Evolutionary conservation across 2,113 vertebrate genomes (phyloP).

Genomic region (Pseudonaja textilis): DNA sequence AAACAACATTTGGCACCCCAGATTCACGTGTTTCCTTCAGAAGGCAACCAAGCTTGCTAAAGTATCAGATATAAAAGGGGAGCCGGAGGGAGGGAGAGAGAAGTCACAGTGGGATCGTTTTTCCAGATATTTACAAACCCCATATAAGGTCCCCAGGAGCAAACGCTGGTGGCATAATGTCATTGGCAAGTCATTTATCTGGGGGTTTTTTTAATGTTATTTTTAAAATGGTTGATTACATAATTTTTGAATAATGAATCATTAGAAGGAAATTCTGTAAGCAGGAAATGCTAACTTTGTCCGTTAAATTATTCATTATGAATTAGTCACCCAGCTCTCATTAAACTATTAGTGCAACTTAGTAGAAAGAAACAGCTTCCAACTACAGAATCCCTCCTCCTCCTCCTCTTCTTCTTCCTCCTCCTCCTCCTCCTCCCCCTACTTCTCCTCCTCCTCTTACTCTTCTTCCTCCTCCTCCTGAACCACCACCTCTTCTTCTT

Average conservation of each 20-base stretch:
- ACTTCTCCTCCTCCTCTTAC: too few relatives aligned
- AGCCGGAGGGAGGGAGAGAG: neutral
- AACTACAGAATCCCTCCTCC: neutral
- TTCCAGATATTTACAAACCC: neutral
- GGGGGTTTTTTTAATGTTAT: neutral
- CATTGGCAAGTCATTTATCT: neutral
- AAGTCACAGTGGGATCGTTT: neutral
- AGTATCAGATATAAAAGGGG: neutral
- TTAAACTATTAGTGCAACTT: conserved; percentile 37
- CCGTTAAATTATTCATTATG: conserved; percentile 35
- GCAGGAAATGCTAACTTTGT: conserved; percentile 31
- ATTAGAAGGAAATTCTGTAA: conserved; percentile 14
- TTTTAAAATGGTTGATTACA: neutral
- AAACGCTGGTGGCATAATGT: neutral
- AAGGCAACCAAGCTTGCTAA: neutral
- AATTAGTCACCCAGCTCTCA: conserved; percentile 35
- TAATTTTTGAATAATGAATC: conserved; percentile 7
- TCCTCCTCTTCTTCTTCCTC: neutral
- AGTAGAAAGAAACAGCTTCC: conserved; percentile 29
- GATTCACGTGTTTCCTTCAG: neutral
- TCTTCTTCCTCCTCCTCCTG: neutral
- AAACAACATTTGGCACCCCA: neutral
- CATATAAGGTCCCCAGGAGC: neutral
- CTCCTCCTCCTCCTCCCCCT: too few relatives aligned
- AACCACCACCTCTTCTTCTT: too few relatives aligned